Base-by-base conservation (phyloP, 1,140 invertebrate genomes). In the Drosophila quadrilineata region DNA sequence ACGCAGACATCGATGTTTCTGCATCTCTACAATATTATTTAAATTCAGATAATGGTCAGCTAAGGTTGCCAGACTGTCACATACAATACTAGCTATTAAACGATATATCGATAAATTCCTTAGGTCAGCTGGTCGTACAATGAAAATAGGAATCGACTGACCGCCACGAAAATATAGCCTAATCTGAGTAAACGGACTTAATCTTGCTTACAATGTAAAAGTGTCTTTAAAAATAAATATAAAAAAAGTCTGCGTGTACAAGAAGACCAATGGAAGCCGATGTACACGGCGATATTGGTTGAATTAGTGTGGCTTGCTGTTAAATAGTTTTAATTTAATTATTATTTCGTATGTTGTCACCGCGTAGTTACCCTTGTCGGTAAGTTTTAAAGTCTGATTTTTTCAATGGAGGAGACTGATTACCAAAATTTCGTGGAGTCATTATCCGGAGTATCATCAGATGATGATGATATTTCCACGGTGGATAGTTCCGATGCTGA, bases 401-500 rank as follows among this genome's bases (percentile, higher is more conserved):
- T 57, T 8, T 36, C 60, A 50, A 85, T 86, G 79, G 79, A n/a
- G n/a, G n/a, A 85, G 75, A 74, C 74, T 79, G 75, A 79, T 36
- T 79, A 79, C 53, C 75, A 76, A 43, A 66, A 73, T 65, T 76
- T 69, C 19, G 73, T 77, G 10, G 79, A 84, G 67, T 85, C 79
- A 38, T 59, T 87, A 50, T 87, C 84, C n/a, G 80, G 79, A 8
- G 76, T 76, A 24, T 87, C 84, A 17, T 87, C 84, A 3, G 84
- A 87, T 46, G 84, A 87, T 36, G 84, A 87, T 49, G 84, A 87
- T 52, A 69, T 79, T 24, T 87, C 76, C 17, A 71, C 77, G 17
- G 62, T 74, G 41, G 84, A 87, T 63, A 87, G 84, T 46, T 87
- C 84, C 17, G 84, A 87, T 40, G n/a, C n/a, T n/a, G 84, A 87